phyloP scores from a whole-genome alignment of 1,140 invertebrate species.

The Paraescarpia echinospica region DNA sequence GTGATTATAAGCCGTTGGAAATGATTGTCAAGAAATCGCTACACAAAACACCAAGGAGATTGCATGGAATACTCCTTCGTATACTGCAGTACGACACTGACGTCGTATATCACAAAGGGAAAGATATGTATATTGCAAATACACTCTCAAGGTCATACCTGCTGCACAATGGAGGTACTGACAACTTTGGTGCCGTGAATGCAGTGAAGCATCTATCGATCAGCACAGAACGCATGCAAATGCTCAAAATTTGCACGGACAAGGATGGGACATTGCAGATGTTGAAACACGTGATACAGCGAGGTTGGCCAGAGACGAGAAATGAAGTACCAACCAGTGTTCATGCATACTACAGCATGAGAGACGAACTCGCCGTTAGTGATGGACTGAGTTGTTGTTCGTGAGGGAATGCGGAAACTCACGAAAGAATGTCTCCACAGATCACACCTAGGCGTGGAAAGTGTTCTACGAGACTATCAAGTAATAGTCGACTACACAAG shows the following conservation, averaged over 20 bases:
- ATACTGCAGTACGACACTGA: slow-evolving; percentile 56
- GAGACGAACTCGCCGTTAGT: neutral
- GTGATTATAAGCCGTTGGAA: slow-evolving; percentile 53
- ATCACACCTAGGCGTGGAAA: too few species aligned
- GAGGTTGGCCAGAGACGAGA: neutral
- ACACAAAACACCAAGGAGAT: slow-evolving; percentile 46
- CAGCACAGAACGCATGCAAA: neutral
- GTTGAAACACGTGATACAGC: neutral
- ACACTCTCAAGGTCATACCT: slow-evolving; percentile 27
- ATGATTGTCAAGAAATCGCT: slow-evolving; percentile 55
- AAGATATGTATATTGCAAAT: slow-evolving; percentile 57
- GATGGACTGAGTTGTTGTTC: neutral
- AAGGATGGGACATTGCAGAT: slow-evolving; percentile 13
- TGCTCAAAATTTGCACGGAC: too few species aligned
- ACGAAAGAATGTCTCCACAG: too few species aligned
- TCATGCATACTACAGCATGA: neutral
- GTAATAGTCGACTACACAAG: slow-evolving; percentile 12
- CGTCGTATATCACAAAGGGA: slow-evolving; percentile 49
- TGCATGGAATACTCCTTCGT: slow-evolving; percentile 58
- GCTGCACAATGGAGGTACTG: neutral
- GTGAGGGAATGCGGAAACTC: too few species aligned
- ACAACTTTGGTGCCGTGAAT: neutral
- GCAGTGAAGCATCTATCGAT: neutral
- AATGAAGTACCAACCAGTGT: neutral
- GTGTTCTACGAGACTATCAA: neutral